phyloP scores from a whole-genome alignment of 2,888 invertebrate genomes.

The Eudemis profundana region DNA sequence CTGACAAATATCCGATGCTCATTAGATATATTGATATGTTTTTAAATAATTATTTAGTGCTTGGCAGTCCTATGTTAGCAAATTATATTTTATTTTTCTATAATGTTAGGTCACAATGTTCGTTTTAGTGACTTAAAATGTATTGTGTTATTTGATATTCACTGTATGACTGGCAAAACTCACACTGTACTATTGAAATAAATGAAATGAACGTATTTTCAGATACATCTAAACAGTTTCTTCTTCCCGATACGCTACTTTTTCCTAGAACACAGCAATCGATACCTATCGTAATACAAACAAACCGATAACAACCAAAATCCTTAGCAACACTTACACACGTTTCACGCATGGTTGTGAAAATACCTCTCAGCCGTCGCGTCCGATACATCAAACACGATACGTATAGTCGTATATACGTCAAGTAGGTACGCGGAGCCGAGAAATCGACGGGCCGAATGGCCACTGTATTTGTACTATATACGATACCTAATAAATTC shows the following conservation, averaged over 20 bases:
- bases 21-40: too few species aligned
- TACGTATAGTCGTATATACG: slow-evolving; percentile 10
- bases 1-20: too few species aligned
- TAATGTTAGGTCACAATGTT: too few species aligned
- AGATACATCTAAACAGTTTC: too few species aligned
- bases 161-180: too few species aligned
- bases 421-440: slow-evolving; percentile 32
- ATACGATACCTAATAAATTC: slow-evolving; percentile 64
- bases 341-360: slow-evolving; percentile 10
- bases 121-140: too few species aligned
- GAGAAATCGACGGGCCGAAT: slow-evolving; percentile 39
- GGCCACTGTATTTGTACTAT: slow-evolving; percentile 43
- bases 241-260: background rate
- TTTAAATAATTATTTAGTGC: too few species aligned
- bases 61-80: too few species aligned
- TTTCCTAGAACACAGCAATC: background rate
- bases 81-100: too few species aligned
- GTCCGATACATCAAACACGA: slow-evolving; percentile 6
- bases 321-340: slow-evolving; percentile 15
- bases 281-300: slow-evolving; percentile 8
- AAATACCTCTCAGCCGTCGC: slow-evolving; percentile 23
- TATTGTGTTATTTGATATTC: too few species aligned
- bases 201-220: too few species aligned
- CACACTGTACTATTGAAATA: too few species aligned
- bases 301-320: slow-evolving; percentile 15